Percentiles rank a stretch among this genome's conserved stretches.
phyloP scores from a whole-genome alignment of 2,113 vertebrate genomes.

The Eurypyga helias region DNA sequence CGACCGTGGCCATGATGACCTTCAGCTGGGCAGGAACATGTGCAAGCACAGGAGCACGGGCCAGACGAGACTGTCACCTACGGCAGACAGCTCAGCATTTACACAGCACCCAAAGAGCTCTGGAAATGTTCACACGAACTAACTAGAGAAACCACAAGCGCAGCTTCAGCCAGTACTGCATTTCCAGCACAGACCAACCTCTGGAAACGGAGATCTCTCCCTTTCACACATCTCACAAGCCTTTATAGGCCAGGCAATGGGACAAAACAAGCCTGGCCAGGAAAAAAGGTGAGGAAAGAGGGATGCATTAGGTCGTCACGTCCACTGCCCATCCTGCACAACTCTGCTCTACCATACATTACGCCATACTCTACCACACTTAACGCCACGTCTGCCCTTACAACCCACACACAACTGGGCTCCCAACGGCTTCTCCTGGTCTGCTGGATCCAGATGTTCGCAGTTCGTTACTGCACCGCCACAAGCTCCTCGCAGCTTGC shows the following conservation, averaged over 20 bases:
- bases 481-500: not conserved
- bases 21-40: not conserved
- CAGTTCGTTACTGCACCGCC: not conserved
- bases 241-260: not conserved
- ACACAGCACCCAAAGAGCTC: not conserved
- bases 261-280: not conserved
- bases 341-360: not conserved
- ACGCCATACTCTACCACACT: too few relatives aligned
- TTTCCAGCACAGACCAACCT: not conserved
- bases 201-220: not conserved
- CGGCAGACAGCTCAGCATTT: not conserved
- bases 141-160: not conserved
- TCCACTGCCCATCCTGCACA: too few relatives aligned
- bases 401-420: not conserved
- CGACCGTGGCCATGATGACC: not conserved
- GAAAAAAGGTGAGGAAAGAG: not conserved
- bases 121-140: fast-evolving
- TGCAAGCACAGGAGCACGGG: not conserved
- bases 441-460: not conserved
- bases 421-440: not conserved
- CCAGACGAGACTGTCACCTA: not conserved
- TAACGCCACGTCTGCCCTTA: not conserved
- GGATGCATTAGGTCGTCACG: not conserved
- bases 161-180: not conserved
- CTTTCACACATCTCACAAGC: not conserved